phyloP scores from a whole-genome alignment of 2,113 vertebrate species.

The Mesoclemmys tuberculata region DNA sequence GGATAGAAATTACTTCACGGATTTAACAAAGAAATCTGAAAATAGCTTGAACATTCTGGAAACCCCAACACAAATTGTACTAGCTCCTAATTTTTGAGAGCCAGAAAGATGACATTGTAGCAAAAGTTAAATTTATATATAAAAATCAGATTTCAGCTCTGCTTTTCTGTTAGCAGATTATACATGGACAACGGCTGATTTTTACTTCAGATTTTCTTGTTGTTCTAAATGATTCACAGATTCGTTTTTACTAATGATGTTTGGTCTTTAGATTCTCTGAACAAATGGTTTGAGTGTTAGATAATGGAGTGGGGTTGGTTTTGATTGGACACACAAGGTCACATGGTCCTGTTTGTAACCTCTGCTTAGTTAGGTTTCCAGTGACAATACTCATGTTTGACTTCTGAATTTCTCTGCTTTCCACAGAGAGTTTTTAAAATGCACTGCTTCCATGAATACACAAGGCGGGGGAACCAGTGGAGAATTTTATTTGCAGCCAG shows the following conservation, averaged over 20 bases:
- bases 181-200: slow-evolving; percentile 2
- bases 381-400: slow-evolving; percentile 44
- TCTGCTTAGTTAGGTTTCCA: not conserved
- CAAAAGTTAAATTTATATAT: slow-evolving; percentile 20
- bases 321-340: slow-evolving; percentile 41
- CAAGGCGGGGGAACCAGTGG: not conserved
- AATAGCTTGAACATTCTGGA: slow-evolving; percentile 3
- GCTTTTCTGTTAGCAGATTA: not conserved
- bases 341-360: slow-evolving; percentile 19
- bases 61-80: not conserved
- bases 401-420: slow-evolving; percentile 15
- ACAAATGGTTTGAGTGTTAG: slow-evolving; percentile 47
- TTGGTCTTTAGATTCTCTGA: not conserved
- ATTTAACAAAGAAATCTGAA: not conserved
- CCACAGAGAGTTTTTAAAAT: slow-evolving; percentile 27
- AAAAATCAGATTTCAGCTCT: slow-evolving; percentile 17
- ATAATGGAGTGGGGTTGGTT: slow-evolving; percentile 2
- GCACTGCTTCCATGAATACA: slow-evolving; percentile 24
- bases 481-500: slow-evolving; percentile 8
- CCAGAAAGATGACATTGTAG: not conserved
- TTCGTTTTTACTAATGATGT: not conserved
- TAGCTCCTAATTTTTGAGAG: slow-evolving; percentile 10
- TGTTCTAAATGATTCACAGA: slow-evolving; percentile 29
- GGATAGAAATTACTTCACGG: not conserved
- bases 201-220: not conserved